Conservation (phyloP, 2,797 vertebrate species). For the Melanotaenia parkinsoni region DNA sequence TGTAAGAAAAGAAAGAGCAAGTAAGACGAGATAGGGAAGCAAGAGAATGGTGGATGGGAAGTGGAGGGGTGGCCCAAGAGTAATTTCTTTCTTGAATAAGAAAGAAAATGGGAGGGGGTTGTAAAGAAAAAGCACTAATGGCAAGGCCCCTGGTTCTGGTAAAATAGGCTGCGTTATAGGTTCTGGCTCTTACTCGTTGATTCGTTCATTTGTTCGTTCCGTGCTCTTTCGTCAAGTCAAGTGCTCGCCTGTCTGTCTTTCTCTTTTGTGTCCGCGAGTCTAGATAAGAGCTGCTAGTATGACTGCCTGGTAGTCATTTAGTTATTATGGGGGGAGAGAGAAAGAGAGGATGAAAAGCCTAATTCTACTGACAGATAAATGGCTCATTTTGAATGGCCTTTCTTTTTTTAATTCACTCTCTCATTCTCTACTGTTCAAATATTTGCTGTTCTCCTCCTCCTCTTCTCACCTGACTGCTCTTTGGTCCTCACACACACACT, state of each 20-base stretch:
- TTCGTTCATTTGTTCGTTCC: slow-evolving; percentile 84
- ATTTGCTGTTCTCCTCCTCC: slow-evolving; percentile 66
- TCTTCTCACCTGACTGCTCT: slow-evolving; percentile 62
- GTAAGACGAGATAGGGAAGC: slow-evolving; percentile 84
- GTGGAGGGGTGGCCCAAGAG: slow-evolving; percentile 83
- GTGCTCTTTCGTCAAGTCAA: slow-evolving; percentile 92
- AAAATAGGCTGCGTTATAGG: slow-evolving; percentile 93
- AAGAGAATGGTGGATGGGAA: slow-evolving; percentile 84
- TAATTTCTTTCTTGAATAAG: slow-evolving; percentile 90
- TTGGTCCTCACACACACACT: slow-evolving; percentile 28
- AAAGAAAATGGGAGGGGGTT: slow-evolving; percentile 69
- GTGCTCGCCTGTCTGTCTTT: slow-evolving; percentile 89
- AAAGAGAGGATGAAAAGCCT: slow-evolving; percentile 75
- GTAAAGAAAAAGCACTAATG: slow-evolving; percentile 91
- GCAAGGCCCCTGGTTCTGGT: slow-evolving; percentile 90
- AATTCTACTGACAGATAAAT: slow-evolving; percentile 80
- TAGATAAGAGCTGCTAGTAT: slow-evolving; percentile 85
- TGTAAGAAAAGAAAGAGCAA: slow-evolving; percentile 92
- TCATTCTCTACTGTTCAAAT: slow-evolving; percentile 69
- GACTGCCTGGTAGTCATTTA: slow-evolving; percentile 89
- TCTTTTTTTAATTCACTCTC: slow-evolving; percentile 74
- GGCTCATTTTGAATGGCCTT: slow-evolving; percentile 73
- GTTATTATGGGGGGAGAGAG: slow-evolving; percentile 75
- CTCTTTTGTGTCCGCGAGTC: slow-evolving; percentile 73
- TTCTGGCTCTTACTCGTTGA: slow-evolving; percentile 81